phyloP scores from a whole-genome alignment of 2,888 invertebrate species.

The Apodemia duryi region DNA sequence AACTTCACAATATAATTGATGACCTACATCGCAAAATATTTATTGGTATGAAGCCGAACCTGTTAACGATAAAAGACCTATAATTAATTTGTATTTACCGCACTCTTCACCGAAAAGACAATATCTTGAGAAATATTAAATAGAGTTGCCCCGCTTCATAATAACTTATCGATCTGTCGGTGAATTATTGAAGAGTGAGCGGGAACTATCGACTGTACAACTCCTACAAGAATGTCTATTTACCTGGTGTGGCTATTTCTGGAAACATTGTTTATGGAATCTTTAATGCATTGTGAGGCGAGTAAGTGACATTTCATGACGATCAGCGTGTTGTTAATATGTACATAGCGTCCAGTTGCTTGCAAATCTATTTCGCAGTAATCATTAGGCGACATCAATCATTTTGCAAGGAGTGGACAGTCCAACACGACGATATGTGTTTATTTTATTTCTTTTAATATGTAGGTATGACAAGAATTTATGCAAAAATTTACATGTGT shows the following conservation, averaged over 20 bases:
- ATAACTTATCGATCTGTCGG: slow-evolving; percentile 60
- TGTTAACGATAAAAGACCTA: not conserved
- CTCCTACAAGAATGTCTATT: slow-evolving; percentile 46
- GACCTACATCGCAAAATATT: too few relatives aligned
- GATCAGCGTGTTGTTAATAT: slow-evolving; percentile 37
- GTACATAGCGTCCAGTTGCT: slow-evolving; percentile 26
- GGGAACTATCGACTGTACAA: slow-evolving; percentile 39
- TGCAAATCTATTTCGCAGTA: slow-evolving; percentile 19
- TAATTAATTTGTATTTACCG: not conserved
- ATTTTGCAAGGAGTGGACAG: slow-evolving; percentile 7
- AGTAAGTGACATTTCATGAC: slow-evolving; percentile 54
- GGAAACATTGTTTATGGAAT: slow-evolving; percentile 70
- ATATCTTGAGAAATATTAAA: slow-evolving; percentile 33
- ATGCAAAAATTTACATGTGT: too few relatives aligned
- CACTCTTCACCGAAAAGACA: not conserved
- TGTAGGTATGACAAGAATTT: too few relatives aligned
- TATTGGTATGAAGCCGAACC: not conserved
- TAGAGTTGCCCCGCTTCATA: slow-evolving; percentile 45
- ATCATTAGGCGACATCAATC: slow-evolving; percentile 12
- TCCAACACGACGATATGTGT: not conserved
- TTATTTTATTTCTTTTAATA: not conserved
- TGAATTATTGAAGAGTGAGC: slow-evolving; percentile 68
- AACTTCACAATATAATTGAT: too few relatives aligned
- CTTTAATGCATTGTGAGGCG: slow-evolving; percentile 50
- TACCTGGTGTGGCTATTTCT: slow-evolving; percentile 53